These are phyloP conservation scores for Orchesella flavescens DNA, from an alignment of 2,888 invertebrate species.

Conservation along the genomic window DNA sequence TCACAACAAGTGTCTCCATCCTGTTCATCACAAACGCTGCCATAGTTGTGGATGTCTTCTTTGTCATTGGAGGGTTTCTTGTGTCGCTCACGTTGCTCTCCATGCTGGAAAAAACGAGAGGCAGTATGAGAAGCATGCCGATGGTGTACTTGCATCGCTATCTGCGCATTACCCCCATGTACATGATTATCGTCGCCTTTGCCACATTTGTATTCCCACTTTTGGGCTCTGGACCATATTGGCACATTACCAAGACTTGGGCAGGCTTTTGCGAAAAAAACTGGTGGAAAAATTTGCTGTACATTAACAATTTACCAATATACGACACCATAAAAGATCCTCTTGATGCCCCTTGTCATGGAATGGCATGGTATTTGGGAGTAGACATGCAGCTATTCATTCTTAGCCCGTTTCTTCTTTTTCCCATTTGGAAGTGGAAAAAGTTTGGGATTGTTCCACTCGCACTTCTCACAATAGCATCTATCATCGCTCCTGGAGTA, in stretches of 20 bases:
- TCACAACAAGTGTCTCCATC: conserved; percentile 35
- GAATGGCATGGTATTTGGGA: conserved; percentile 68
- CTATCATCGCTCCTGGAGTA: conserved; percentile 56
- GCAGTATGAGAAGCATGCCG: conserved; percentile 68
- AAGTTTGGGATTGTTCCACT: conserved; percentile 54
- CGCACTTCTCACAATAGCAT: conserved; percentile 41
- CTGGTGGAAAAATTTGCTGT: conserved; percentile 72
- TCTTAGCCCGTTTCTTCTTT: conserved; percentile 61
- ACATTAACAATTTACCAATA: conserved; percentile 71
- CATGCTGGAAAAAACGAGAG: conserved; percentile 69
- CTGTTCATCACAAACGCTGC: conserved; percentile 69
- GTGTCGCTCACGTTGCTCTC: conserved; percentile 71
- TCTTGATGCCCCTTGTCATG: conserved; percentile 62
- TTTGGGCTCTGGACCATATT: conserved; percentile 74
- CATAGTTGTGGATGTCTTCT: conserved; percentile 73
- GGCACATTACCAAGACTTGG: conserved; percentile 72
- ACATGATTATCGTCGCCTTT: conserved; percentile 41
- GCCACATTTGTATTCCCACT: conserved; percentile 71
- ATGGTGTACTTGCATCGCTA: conserved; percentile 71
- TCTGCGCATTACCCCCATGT: conserved; percentile 68
- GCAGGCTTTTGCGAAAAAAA: conserved; percentile 65
- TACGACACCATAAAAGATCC: conserved; percentile 53
- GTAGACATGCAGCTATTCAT: conserved; percentile 68
- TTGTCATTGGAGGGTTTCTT: conserved; percentile 72
- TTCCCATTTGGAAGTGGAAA: conserved; percentile 66